A percentile compares a stretch with the other conserved stretches of the same genome.
Evolutionary conservation across 2,797 vertebrate genomes (phyloP).

Genomic region (Urophycis tenuis): DNA sequence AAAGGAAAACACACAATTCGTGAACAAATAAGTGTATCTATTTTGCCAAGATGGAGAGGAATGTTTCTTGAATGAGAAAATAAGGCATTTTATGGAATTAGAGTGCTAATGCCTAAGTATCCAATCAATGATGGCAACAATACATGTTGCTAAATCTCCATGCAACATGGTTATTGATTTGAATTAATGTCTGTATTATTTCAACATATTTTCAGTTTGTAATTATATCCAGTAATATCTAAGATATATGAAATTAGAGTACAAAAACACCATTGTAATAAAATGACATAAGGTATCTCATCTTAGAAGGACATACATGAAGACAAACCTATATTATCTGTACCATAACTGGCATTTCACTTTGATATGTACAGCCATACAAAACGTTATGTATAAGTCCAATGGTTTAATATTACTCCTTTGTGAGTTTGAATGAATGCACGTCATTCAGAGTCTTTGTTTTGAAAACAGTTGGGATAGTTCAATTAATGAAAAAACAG

Average conservation of each 20-base stretch:
- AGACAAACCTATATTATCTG: not conserved
- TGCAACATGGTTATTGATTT: not conserved
- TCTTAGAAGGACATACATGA: not conserved
- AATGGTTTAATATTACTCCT: not conserved
- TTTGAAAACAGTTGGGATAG: slow-evolving; percentile 21
- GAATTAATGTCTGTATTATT: not conserved
- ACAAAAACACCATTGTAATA: not conserved
- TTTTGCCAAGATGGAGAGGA: slow-evolving; percentile 22
- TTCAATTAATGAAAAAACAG: slow-evolving; percentile 45
- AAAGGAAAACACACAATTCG: slow-evolving; percentile 15
- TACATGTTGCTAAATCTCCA: not conserved
- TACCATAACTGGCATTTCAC: not conserved
- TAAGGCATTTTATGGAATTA: slow-evolving; percentile 10
- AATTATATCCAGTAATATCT: not conserved
- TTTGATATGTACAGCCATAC: not conserved
- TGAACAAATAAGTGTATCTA: slow-evolving; percentile 14
- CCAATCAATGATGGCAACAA: slow-evolving; percentile 7
- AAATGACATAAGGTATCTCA: not conserved
- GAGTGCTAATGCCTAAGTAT: slow-evolving; percentile 8
- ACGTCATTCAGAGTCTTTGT: not conserved
- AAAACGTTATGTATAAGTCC: not conserved
- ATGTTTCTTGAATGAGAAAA: slow-evolving; percentile 16
- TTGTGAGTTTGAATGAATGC: slow-evolving; percentile 3
- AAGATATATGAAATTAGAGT: not conserved
- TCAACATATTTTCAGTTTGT: not conserved